Conservation (phyloP, 2,888 invertebrate species). For the Steinernema carpocapsae region DNA sequence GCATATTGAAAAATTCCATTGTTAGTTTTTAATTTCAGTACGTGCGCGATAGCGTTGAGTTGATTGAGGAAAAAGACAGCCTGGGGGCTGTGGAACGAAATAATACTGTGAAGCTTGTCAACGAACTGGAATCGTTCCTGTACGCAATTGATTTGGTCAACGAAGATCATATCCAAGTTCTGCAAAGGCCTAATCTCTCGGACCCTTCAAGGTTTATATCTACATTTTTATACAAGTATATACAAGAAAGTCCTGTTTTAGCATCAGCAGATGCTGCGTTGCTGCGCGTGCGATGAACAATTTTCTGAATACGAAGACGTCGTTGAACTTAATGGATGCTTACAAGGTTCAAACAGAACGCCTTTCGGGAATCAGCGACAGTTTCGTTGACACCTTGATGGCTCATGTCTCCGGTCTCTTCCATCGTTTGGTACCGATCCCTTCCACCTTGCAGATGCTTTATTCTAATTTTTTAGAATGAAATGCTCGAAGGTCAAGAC, state of each 20-base stretch:
- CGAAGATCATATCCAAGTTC: slow-evolving; percentile 54
- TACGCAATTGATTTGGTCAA: slow-evolving; percentile 58
- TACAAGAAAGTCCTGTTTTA: slow-evolving; percentile 40
- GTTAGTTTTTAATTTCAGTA: slow-evolving; percentile 1
- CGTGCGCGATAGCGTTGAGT: slow-evolving; percentile 28
- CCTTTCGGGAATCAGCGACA: slow-evolving; percentile 78
- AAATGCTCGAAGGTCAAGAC: slow-evolving; percentile 55
- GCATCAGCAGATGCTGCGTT: slow-evolving; percentile 61
- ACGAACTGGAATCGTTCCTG: slow-evolving; percentile 50
- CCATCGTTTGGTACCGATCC: slow-evolving; percentile 79
- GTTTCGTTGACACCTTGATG: slow-evolving; percentile 83
- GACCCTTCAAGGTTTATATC: slow-evolving; percentile 57
- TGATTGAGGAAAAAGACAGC: slow-evolving; percentile 73
- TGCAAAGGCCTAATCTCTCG: slow-evolving; percentile 62
- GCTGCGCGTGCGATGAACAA: slow-evolving; percentile 60
- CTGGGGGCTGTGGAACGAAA: slow-evolving; percentile 84
- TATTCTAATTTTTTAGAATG: slow-evolving; percentile 50
- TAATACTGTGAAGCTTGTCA: slow-evolving; percentile 80
- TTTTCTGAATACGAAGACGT: slow-evolving; percentile 49
- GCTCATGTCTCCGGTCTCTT: slow-evolving; percentile 92
- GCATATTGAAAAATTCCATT: too few relatives aligned
- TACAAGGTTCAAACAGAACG: slow-evolving; percentile 49
- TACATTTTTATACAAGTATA: neutral
- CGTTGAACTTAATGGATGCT: slow-evolving; percentile 43
- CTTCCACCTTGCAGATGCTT: slow-evolving; percentile 69